Evolutionary conservation across 2,797 vertebrate species (phyloP).

Genomic region (Myotis myotis): DNA sequence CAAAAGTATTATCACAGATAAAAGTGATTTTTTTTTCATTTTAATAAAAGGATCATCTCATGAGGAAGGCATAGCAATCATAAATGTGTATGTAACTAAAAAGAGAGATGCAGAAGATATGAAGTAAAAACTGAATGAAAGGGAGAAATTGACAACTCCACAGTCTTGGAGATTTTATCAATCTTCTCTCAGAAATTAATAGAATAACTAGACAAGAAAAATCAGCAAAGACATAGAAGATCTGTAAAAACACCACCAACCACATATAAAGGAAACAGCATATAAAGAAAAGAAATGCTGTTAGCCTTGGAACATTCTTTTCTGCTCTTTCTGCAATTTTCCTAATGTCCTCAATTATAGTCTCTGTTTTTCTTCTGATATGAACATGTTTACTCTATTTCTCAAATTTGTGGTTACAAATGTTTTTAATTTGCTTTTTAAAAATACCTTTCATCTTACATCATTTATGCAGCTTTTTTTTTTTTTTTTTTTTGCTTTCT

Average conservation of each 20-base stretch:
- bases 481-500: background rate
- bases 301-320: constrained; percentile 26
- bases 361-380: constrained; percentile 34
- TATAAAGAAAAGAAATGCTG: background rate
- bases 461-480: background rate
- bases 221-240: constrained; percentile 21
- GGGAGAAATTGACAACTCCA: background rate
- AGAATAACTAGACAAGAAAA: background rate
- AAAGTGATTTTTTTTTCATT: background rate
- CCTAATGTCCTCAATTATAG: constrained; percentile 40
- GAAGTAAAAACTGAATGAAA: background rate
- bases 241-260: background rate
- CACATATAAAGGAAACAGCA: background rate
- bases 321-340: constrained; percentile 40
- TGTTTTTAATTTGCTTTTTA: constrained; percentile 54
- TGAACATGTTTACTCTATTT: constrained; percentile 17
- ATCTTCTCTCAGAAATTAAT: background rate
- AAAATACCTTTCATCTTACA: constrained; percentile 38
- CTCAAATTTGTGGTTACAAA: constrained; percentile 52
- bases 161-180: background rate
- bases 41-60: background rate
- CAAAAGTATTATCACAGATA: background rate
- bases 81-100: background rate
- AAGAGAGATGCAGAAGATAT: background rate
- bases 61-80: background rate